Evolutionary conservation across 2,113 vertebrate genomes (phyloP).

Genomic region (Mirounga angustirostris): DNA sequence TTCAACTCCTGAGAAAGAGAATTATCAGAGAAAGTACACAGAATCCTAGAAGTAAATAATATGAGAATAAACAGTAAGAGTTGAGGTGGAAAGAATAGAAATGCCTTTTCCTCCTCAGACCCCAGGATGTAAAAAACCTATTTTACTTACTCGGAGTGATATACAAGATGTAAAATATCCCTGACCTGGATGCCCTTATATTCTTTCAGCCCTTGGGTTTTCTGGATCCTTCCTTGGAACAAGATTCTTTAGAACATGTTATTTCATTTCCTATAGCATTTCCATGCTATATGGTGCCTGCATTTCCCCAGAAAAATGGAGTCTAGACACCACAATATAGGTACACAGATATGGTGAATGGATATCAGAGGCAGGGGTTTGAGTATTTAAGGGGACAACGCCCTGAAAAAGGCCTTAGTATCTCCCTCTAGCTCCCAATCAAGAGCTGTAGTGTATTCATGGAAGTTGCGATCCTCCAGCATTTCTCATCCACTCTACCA

Average conservation of each 20-base stretch:
- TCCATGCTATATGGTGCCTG: background rate
- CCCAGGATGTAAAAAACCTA: background rate
- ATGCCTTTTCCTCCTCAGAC: background rate
- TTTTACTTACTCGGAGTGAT: background rate
- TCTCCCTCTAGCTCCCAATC: background rate
- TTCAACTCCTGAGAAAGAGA: background rate
- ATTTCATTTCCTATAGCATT: background rate
- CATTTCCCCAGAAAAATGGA: background rate
- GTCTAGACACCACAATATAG: background rate
- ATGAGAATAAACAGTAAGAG: background rate
- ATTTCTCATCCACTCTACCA: background rate
- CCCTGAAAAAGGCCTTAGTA: background rate
- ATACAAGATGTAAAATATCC: background rate
- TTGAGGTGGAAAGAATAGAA: background rate
- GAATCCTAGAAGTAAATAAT: background rate
- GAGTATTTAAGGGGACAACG: background rate
- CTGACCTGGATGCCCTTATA: background rate
- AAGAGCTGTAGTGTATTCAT: background rate
- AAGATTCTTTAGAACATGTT: background rate
- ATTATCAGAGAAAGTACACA: background rate
- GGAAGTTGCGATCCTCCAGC: background rate
- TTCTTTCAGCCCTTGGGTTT: background rate
- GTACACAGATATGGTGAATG: background rate
- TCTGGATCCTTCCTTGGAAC: background rate
- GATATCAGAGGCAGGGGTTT: background rate